These are phyloP conservation scores for Amblyornis subalaris DNA, from an alignment of 2,113 vertebrate species.

Conservation along the genomic window DNA sequence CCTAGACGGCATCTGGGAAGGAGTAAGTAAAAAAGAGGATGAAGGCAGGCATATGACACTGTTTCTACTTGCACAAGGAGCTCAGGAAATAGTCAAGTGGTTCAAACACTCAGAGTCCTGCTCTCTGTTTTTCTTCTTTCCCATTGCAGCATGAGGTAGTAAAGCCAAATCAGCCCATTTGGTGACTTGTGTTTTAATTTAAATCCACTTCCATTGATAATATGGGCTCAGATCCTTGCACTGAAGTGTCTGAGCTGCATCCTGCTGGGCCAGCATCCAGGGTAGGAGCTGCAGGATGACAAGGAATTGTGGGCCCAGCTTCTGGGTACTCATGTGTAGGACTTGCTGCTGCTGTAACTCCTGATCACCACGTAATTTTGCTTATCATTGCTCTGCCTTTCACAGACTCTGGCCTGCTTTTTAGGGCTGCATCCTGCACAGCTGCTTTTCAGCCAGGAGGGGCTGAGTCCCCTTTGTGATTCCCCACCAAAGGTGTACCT, in stretches of 20 bases:
- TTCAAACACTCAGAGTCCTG: neutral
- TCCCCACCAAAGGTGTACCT: neutral
- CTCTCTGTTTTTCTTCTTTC: neutral
- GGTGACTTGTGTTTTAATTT: fast-evolving
- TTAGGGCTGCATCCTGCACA: neutral
- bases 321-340: neutral
- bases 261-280: neutral
- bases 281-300: neutral
- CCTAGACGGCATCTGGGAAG: neutral
- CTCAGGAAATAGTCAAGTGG: neutral
- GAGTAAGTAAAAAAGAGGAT: neutral
- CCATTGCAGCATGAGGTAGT: fast-evolving
- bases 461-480: neutral
- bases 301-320: neutral
- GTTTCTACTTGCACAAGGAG: neutral
- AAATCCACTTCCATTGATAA: neutral
- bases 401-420: neutral
- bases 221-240: neutral
- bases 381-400: neutral
- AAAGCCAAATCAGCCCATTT: neutral
- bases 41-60: fast-evolving
- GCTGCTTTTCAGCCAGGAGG: neutral
- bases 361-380: neutral
- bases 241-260: neutral
- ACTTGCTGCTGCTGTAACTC: neutral